phyloP scores from a whole-genome alignment of 2,888 invertebrate genomes.

The Torymus aiolomorphi region DNA sequence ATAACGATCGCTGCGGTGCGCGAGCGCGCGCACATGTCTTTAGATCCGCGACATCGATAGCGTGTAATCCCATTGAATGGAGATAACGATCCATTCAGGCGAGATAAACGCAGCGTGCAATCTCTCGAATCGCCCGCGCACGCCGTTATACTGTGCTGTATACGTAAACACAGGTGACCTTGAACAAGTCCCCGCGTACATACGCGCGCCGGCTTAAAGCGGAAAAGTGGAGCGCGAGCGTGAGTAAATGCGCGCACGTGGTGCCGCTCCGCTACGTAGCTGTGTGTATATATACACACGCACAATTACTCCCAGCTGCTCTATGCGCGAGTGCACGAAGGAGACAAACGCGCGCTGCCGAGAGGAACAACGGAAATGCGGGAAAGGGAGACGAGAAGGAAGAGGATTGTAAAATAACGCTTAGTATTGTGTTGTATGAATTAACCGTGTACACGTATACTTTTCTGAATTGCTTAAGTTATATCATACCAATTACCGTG shows the following conservation, averaged over 20 bases:
- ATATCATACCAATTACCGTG: too few species aligned
- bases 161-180: slow-evolving; percentile 33
- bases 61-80: slow-evolving; percentile 19
- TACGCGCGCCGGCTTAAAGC: background rate
- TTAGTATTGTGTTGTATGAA: too few species aligned
- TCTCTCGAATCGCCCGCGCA: slow-evolving; percentile 37
- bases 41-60: slow-evolving; percentile 1
- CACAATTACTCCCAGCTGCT: too few species aligned
- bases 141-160: background rate
- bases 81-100: slow-evolving; percentile 45
- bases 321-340: background rate
- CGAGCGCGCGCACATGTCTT: slow-evolving; percentile 23
- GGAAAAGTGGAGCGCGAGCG: slow-evolving; percentile 49
- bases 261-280: slow-evolving; percentile 45
- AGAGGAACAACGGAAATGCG: background rate
- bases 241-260: slow-evolving; percentile 32
- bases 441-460: too few species aligned
- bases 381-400: background rate
- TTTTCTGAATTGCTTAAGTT: too few species aligned
- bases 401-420: slow-evolving; percentile 36
- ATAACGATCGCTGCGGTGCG: background rate
- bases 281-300: background rate
- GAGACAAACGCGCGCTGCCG: slow-evolving; percentile 27
- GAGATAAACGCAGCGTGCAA: slow-evolving; percentile 47
- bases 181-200: background rate